Base-by-base conservation (phyloP, 1,140 invertebrate genomes). In the Atta cephalotes region DNA sequence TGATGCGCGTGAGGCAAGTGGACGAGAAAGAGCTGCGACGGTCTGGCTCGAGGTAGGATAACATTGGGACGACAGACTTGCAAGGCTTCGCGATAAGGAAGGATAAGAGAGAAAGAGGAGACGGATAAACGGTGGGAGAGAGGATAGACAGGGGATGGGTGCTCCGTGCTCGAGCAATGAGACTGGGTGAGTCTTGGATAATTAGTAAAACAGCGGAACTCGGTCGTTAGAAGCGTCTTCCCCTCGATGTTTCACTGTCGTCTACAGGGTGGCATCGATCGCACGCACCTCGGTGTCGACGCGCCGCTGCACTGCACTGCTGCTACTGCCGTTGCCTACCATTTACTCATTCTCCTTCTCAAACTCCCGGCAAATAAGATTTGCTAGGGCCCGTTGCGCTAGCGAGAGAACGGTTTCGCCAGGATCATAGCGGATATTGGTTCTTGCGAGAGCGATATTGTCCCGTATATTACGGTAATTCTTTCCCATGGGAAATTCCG, bases 171-270 rank as follows among this genome's bases (percentile, higher is more conserved):
- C 78, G 85, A 85, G 58, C 63, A 45, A 72, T 51, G 79, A 88
- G 79, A 88, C 84, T 62, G 86, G 84, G 63, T 86, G 84, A 89
- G 91, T 81, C 77, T 70, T 88, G 91, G 90, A 91, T 93, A 93
- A 93, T 93, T 93, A 93, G 92, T 87, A 92, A 93, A 93, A 93
- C 90, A 92, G 88, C 88, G 92, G 92, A 92, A 93, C 89, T 92
- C 62, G 90, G 80, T 89, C 90, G 89, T 93, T 93, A 92, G 84
- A 70, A 81, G 86, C 87, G 89, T 88, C 86, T 88, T 91, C 80
- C 87, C 87, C 85, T 87, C 87, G 31, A 72, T 85, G 89, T 87
- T 89, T 88, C 78, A 78, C 89, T 89, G 87, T 87, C 85, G 82
- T 79, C 72, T 74, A 74, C 90, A 90, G 87, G 51, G 56, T 65